Conservation (phyloP, 1,140 invertebrate genomes). For the Caenorhabditis remanei region DNA sequence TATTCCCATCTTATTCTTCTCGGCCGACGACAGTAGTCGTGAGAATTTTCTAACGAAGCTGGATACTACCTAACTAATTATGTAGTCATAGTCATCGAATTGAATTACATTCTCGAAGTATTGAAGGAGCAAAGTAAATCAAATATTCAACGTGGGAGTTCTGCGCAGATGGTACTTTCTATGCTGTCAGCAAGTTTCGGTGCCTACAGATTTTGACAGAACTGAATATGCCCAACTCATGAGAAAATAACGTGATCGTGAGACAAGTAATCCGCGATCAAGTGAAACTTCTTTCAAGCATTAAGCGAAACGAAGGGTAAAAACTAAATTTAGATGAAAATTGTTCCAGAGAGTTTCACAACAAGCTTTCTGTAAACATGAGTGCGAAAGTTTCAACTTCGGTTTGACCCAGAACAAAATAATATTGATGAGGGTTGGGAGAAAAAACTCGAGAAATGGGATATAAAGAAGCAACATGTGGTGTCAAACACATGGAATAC, state of each 20-base stretch:
- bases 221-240: too few relatives aligned
- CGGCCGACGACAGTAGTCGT: conserved; percentile 9
- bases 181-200: too few relatives aligned
- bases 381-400: too few relatives aligned
- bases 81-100: conserved; percentile 24
- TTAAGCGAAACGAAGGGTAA: too few relatives aligned
- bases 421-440: not conserved
- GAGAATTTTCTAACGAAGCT: conserved; percentile 1
- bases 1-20: conserved; percentile 5
- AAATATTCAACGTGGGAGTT: conserved; percentile 22
- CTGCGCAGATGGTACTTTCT: not conserved
- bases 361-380: too few relatives aligned
- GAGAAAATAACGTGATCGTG: too few relatives aligned
- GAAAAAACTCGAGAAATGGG: not conserved
- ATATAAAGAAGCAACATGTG: conserved; percentile 48
- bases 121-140: not conserved
- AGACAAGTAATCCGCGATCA: too few relatives aligned
- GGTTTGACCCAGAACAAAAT: not conserved
- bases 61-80: conserved; percentile 20
- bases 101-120: not conserved
- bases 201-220: too few relatives aligned
- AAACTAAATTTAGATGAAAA: too few relatives aligned
- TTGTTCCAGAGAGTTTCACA: too few relatives aligned
- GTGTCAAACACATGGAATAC: conserved; percentile 25
- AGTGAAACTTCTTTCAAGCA: too few relatives aligned